Percentiles rank a stretch among this genome's conserved stretches.
These are phyloP conservation scores for Smutsia temminckii DNA, from an alignment of 2,797 vertebrate genomes.

Conservation along the genomic window DNA sequence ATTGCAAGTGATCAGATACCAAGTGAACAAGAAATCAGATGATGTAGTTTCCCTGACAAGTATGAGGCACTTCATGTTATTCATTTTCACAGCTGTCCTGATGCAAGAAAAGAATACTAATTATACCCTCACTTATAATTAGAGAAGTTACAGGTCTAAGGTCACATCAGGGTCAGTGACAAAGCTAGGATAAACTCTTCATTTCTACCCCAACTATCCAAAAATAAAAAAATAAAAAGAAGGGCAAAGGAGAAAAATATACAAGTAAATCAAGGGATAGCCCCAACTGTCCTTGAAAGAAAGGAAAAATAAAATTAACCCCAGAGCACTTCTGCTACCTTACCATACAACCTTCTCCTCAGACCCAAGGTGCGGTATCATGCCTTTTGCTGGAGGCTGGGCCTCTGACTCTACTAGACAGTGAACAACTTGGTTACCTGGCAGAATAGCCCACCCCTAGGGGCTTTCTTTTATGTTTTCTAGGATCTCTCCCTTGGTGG, in stretches of 20 bases:
- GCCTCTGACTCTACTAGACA: background rate
- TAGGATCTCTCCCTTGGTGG: conserved; percentile 92
- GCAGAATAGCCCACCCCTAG: conserved; percentile 94
- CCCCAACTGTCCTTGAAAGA: background rate
- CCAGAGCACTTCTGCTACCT: background rate
- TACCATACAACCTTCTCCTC: background rate
- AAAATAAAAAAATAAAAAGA: background rate
- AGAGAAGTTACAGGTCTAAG: background rate
- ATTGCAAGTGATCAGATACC: conserved; percentile 26
- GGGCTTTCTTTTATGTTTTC: conserved; percentile 92
- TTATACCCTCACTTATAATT: background rate
- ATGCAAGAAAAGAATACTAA: conserved; percentile 8
- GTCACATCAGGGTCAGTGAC: background rate
- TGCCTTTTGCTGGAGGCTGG: background rate
- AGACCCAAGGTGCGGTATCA: background rate
- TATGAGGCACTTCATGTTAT: background rate
- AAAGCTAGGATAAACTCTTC: background rate
- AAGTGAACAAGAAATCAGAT: conserved; percentile 23
- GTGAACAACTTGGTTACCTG: conserved; percentile 85
- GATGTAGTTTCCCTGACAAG: conserved; percentile 19
- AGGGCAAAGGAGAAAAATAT: background rate
- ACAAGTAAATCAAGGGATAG: background rate
- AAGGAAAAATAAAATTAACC: background rate
- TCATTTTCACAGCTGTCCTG: conserved; percentile 16
- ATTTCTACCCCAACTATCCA: background rate